A percentile compares a stretch with the other conserved stretches of the same genome.
phyloP scores from a whole-genome alignment of 2,797 vertebrate genomes.

The Xiphophorus birchmanni region DNA sequence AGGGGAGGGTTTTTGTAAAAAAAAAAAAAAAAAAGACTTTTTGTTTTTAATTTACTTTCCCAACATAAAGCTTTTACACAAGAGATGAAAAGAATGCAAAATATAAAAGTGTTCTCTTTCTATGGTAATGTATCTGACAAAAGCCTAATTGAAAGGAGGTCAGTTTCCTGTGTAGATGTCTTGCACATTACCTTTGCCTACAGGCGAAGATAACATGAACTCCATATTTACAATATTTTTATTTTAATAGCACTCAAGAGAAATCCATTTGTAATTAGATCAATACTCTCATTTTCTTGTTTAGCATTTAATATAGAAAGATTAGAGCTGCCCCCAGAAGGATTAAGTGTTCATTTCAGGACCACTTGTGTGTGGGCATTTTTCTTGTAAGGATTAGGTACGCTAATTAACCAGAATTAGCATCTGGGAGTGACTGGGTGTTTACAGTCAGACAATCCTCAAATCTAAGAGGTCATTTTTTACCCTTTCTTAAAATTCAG shows the following conservation, averaged over 20 bases:
- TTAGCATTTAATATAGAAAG: conserved; percentile 96
- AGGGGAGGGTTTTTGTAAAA: not conserved
- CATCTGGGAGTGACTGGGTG: conserved; percentile 85
- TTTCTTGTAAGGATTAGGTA: conserved; percentile 90
- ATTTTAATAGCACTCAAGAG: conserved; percentile 64
- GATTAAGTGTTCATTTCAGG: conserved; percentile 82
- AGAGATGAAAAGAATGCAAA: not conserved
- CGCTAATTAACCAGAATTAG: conserved; percentile 91
- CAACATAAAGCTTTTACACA: not conserved
- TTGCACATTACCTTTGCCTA: conserved; percentile 1
- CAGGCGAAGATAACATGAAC: conserved; percentile 28
- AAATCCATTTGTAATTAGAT: conserved; percentile 91
- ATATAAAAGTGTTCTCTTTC: not conserved
- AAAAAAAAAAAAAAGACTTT: not conserved
- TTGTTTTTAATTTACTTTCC: not conserved
- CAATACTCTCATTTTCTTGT: conserved; percentile 92
- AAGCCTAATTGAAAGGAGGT: conserved; percentile 10
- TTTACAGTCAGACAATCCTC: conserved; percentile 71
- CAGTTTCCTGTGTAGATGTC: not conserved
- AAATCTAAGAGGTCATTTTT: conserved; percentile 40
- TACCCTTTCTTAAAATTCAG: conserved; percentile 28
- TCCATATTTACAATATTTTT: conserved; percentile 50
- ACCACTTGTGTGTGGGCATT: conserved; percentile 85
- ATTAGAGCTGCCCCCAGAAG: conserved; percentile 93
- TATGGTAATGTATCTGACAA: not conserved